Percentiles rank a stretch among this genome's conserved stretches.
Conservation (phyloP, 2,113 vertebrate genomes). For the Thermophis baileyi region DNA sequence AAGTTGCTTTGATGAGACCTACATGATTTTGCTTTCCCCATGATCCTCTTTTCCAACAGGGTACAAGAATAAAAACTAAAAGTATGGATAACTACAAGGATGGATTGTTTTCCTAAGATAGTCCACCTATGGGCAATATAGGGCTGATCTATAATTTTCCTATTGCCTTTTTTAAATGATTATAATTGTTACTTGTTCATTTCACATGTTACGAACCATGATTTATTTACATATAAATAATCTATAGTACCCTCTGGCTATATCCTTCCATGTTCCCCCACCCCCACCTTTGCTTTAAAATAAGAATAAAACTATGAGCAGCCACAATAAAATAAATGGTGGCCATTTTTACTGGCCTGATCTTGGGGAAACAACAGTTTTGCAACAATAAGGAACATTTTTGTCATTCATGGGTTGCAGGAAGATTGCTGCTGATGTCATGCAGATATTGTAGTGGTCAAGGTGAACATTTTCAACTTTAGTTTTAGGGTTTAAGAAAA, state of each 20-base stretch:
- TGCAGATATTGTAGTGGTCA: neutral
- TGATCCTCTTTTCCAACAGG: neutral
- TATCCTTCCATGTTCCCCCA: neutral
- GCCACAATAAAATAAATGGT: neutral
- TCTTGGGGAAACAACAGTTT: neutral
- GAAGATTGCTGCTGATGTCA: neutral
- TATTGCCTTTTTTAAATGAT: neutral
- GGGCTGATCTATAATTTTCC: neutral
- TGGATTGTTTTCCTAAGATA: neutral
- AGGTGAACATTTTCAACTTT: neutral
- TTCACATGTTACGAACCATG: neutral
- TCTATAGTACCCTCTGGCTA: neutral
- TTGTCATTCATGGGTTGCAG: neutral
- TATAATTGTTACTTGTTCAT: neutral
- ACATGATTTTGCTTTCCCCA: conserved; percentile 13
- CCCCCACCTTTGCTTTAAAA: neutral
- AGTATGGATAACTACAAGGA: neutral
- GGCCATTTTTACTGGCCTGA: neutral
- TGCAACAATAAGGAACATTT: neutral
- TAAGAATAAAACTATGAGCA: neutral
- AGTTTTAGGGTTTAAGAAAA: neutral
- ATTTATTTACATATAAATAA: neutral
- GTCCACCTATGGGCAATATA: neutral
- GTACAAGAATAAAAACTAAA: neutral
- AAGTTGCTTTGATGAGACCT: conserved; percentile 4